Evolutionary conservation across 1,140 invertebrate genomes (phyloP).

Genomic region (Druon quercuslanigerum): DNA sequence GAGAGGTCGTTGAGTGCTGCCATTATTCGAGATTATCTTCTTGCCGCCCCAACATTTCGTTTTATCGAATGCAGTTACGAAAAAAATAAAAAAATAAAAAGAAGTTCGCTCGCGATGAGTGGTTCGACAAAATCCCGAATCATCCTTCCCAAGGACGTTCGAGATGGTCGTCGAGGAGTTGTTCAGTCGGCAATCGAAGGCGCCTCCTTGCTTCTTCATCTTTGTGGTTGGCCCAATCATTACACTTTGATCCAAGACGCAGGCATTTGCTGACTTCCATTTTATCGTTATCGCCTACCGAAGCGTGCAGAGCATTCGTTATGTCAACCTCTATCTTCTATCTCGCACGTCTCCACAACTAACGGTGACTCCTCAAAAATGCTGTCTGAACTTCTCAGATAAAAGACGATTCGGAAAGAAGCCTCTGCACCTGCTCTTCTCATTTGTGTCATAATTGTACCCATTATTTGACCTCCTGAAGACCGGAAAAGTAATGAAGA

Average conservation of each 20-base stretch:
- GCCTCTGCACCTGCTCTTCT: neutral
- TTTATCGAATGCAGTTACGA: neutral
- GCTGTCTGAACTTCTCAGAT: constrained; percentile 6
- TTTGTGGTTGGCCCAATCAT: neutral
- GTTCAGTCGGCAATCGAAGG: constrained; percentile 11
- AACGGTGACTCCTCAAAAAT: constrained; percentile 16
- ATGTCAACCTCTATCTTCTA: constrained; percentile 6
- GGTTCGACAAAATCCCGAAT: constrained; percentile 1
- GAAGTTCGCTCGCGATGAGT: neutral
- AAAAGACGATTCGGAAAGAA: neutral
- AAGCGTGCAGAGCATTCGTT: neutral
- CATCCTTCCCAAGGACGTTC: constrained; percentile 20
- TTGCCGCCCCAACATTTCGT: neutral
- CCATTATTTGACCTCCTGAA: constrained; percentile 12
- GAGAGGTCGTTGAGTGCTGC: constrained; percentile 18
- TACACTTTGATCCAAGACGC: neutral
- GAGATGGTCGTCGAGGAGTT: neutral
- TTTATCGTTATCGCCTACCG: neutral
- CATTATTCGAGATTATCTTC: constrained; percentile 22
- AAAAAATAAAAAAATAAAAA: too few species aligned
- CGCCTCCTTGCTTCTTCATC: neutral
- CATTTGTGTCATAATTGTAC: constrained; percentile 27
- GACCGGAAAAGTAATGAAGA: neutral
- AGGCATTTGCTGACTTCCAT: neutral
- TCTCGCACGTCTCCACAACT: neutral